Evolutionary conservation across 2,888 invertebrate species (phyloP), one percentile per base, ranked within the genome.

Genomic region (Lochmaea crataegi): DNA sequence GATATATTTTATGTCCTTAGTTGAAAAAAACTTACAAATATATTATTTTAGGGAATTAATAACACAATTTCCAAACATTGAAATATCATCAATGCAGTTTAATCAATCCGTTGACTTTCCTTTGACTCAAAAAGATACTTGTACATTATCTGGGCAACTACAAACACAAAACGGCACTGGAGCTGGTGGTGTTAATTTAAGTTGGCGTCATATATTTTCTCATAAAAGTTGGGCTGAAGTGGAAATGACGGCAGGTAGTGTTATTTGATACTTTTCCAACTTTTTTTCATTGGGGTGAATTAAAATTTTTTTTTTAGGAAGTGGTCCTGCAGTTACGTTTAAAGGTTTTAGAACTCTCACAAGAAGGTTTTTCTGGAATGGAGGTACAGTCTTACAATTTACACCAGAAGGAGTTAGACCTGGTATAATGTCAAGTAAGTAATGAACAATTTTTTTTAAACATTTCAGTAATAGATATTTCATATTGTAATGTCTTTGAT

Each of bases 41-140:
- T 11, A 18, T 65, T 22, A 58, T 80, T 77, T 53, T 72, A 83
- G 81, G 38, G 80, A 80, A 68, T 38, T 38, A 38, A 71, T 80
- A 72, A 79, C 79, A 41, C 77, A 73, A 67, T 73, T 95, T 81
- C 96, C 96, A 14, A 91, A 88, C 74, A 89, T 98, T 78, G 97
- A 98, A 88, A 92, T 98, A 45, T 96, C 94, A n/a, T 95, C 95
- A 11, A 96, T 98, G 94, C 94, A 93, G 61, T 94, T 98, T 83
- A 92, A 93, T 22, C 97, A 98, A 85, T 96, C 97, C 0, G 95
- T 98, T 63, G 97, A 98, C 85, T 94, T 96, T 61, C 98, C 98
- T 0, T 88, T 98, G 32, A 96, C 97, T 0, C 87, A 93, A 67
- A 92, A 93, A 80, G 95, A 98, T 82, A 96, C 96, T 0, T 91